phyloP scores from a whole-genome alignment of 37 sponge, comb jelly and placozoan species.

The Mnemiopsis leidyi region DNA sequence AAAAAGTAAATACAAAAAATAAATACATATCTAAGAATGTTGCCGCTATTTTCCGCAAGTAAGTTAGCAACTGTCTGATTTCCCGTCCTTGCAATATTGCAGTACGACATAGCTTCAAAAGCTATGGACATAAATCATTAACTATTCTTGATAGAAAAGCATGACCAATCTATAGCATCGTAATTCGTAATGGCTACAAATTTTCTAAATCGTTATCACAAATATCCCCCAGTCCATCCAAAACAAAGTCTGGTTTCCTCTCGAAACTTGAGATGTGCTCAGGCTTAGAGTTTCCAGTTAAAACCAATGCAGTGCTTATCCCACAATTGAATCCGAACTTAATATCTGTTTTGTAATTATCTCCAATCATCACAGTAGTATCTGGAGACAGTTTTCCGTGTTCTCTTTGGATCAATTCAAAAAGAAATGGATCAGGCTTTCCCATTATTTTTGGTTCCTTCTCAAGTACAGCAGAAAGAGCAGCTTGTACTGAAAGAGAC shows the following conservation, averaged over 20 bases:
- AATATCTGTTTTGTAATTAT: slow-evolving; percentile 47
- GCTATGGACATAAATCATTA: no score
- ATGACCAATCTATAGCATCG: no score
- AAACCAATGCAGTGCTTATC: background rate
- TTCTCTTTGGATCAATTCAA: slow-evolving; percentile 7
- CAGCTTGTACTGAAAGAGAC: slow-evolving; percentile 28
- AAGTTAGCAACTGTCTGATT: no score
- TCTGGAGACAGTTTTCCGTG: background rate
- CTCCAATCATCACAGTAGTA: slow-evolving; percentile 45
- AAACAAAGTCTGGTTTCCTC: slow-evolving; percentile 47
- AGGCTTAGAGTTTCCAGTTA: slow-evolving; percentile 35
- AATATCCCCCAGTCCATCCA: slow-evolving; percentile 17
- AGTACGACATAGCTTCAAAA: no score
- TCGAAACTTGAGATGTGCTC: background rate
- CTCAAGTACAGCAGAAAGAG: background rate
- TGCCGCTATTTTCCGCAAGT: no score
- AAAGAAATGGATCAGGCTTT: background rate
- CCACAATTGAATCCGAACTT: slow-evolving; percentile 57
- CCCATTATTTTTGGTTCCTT: slow-evolving; percentile 14
- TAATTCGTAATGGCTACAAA: no score
- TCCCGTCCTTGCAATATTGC: no score
- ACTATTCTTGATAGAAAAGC: no score
- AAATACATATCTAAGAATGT: no score
- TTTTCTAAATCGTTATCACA: background rate
- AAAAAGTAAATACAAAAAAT: no score